phyloP scores from a whole-genome alignment of 2,113 vertebrate species.

The Paedocypris sp. region DNA sequence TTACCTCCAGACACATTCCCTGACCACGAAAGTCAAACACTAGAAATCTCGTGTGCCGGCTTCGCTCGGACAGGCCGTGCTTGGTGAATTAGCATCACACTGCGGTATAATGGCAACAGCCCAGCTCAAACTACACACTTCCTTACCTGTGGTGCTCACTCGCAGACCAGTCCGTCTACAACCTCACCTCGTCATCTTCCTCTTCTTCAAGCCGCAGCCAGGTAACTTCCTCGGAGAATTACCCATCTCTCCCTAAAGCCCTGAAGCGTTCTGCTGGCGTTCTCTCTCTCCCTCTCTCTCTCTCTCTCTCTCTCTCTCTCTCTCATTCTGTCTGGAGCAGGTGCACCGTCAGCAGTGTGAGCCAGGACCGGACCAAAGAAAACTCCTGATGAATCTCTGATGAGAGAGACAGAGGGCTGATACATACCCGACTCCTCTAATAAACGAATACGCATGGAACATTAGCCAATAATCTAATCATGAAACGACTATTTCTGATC shows the following conservation, averaged over 20 bases:
- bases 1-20: too few relatives aligned
- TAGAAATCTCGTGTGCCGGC: too few relatives aligned
- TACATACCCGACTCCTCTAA: too few relatives aligned
- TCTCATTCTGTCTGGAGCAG: conserved; percentile 17
- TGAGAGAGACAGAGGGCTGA: neutral
- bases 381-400: conserved; percentile 1
- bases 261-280: neutral
- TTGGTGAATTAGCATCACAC: neutral
- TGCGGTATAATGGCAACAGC: conserved; percentile 5
- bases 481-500: neutral
- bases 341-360: conserved; percentile 37
- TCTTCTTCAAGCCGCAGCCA: conserved; percentile 21
- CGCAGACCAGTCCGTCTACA: conserved; percentile 1
- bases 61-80: neutral
- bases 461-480: too few relatives aligned
- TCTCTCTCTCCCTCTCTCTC: neutral
- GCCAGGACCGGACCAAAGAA: neutral
- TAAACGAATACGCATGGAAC: too few relatives aligned
- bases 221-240: conserved; percentile 33
- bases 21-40: too few relatives aligned
- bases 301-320: conserved; percentile 7
- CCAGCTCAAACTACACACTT: too few relatives aligned
- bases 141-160: conserved; percentile 30
- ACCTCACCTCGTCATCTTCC: conserved; percentile 24
- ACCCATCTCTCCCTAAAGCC: conserved; percentile 26